Evolutionary conservation across 1,140 invertebrate genomes (phyloP), one percentile per base, ranked within the genome.

Genomic region (Semibalanus balanoides): DNA sequence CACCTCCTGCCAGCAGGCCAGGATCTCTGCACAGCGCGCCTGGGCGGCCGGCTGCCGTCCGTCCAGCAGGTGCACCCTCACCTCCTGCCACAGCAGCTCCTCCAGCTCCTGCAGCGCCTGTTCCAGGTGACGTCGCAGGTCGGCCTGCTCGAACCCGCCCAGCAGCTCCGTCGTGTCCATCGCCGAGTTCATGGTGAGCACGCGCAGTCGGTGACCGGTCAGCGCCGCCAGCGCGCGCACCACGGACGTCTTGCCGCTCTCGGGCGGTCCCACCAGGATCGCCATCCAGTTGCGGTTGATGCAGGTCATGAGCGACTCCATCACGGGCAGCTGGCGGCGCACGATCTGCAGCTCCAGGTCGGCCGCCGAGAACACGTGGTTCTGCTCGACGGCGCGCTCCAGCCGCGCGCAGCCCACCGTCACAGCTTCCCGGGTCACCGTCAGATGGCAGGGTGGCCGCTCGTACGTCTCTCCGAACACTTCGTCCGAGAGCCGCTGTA

Each of bases 161-260:
- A 99, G 86, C 73, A 99, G 88, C 83, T 98, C 96, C 0, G 92
- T 94, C 0, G 96, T 96, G 82, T 98, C 96, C 89, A 96, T 98
- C 70, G 93, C 90, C 51, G 93, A 92, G 82, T 94, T 97, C 27
- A 97, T 90, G n/a, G 90, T 87, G 76, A 98, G 84, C 0, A 92
- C 89, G 79, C 89, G 87, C 3, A 98, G 85, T 75, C 89, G 86
- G 78, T 89, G 87, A 0, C 93, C 93, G 0, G 88, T 87, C 3
- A 98, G 81, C 78, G 88, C 86, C 0, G 95, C 89, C 31, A 97
- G 83, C 29, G 92, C 85, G 82, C 90, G 89, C 30, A 98, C 89
- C 0, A 93, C 81, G 78, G 88, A 89, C 28, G 90, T 92, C 85
- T 98, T 98, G 0, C 96, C 96, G 80, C 87, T 87, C 28, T 90